Evolutionary conservation across 2,113 vertebrate species (phyloP), one percentile per base, ranked within the genome.

Genomic region (Pomatostomus ruficeps): DNA sequence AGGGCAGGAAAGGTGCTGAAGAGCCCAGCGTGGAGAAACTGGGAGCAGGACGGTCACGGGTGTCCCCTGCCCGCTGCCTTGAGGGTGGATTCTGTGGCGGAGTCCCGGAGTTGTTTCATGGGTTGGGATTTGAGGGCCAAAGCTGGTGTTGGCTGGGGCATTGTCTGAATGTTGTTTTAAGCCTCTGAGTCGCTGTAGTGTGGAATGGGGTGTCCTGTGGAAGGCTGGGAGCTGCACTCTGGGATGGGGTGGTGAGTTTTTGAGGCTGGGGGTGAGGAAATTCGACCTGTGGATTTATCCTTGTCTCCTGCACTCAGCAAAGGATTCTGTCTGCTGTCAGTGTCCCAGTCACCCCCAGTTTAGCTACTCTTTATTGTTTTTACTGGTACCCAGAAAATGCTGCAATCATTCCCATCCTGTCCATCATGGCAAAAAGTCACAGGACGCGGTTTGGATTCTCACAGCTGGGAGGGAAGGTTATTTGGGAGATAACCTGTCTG

Each of bases 51-150:
- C 1, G 1, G 65, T 49, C 46, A 11, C 0, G 1, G 46, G 28
- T 1, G 6, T 62, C 22, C 35, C 22, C 11, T 42, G 70, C 36
- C 46, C 0, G 0, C 36, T 40, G 35, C 4, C 4, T 7, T 0
- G 3, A 31, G 54, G 9, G 14, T 28, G 46, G 8, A 15, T 62
- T 38, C 74, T 58, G 46, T 36, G 55, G 5, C 3, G 10, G 12
- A 19, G 22, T 17, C 25, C 21, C 0, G 0, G 10, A 46, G 33
- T 10, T 67, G 40, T 58, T 71, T 35, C 16, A 6, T 0, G 14
- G 9, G 4, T 26, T 40, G 23, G 38, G 57, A 24, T 91, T 49
- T 67, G 22, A 31, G 36, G 28, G 28, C 29, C 26, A n/a, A 6
- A 49, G 78, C 54, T 11, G 10, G 10, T 1, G 1, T 36, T 1